Conservation (phyloP, 2,113 vertebrate species). For the Mugil cephalus region DNA sequence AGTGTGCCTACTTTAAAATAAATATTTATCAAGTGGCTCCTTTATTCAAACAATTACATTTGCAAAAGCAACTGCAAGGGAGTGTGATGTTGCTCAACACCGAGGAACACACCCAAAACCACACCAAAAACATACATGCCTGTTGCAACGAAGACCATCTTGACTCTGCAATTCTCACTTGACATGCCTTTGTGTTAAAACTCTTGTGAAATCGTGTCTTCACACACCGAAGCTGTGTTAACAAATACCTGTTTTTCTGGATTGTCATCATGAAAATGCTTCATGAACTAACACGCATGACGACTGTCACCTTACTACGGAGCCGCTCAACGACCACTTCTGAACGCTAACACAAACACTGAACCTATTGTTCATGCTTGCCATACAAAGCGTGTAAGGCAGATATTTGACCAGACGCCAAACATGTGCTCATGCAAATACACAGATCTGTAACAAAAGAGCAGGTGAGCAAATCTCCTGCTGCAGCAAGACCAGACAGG, state of each 20-base stretch:
- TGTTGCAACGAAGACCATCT: neutral
- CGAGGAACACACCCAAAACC: constrained; percentile 20
- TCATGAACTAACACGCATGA: constrained; percentile 8
- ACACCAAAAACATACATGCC: constrained; percentile 50
- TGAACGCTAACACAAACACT: constrained; percentile 42
- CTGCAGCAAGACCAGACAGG: constrained; percentile 74
- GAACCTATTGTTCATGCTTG: constrained; percentile 7
- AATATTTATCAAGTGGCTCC: no score
- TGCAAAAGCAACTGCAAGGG: constrained; percentile 1
- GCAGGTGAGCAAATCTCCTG: constrained; percentile 64
- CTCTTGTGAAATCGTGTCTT: constrained; percentile 30
- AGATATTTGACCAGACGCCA: constrained; percentile 23
- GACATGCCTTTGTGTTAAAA: constrained; percentile 3
- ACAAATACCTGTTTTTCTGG: constrained; percentile 51
- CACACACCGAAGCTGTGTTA: neutral
- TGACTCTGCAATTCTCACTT: neutral
- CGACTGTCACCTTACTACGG: neutral
- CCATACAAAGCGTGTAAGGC: constrained; percentile 23
- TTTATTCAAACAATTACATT: neutral
- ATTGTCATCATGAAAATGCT: constrained; percentile 7
- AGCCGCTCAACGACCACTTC: constrained; percentile 29
- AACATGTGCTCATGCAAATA: constrained; percentile 8
- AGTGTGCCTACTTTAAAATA: neutral
- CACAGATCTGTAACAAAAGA: constrained; percentile 50
- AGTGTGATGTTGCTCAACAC: neutral